phyloP scores from a whole-genome alignment of 2,113 vertebrate species.

The Rhabdomys dilectus region DNA sequence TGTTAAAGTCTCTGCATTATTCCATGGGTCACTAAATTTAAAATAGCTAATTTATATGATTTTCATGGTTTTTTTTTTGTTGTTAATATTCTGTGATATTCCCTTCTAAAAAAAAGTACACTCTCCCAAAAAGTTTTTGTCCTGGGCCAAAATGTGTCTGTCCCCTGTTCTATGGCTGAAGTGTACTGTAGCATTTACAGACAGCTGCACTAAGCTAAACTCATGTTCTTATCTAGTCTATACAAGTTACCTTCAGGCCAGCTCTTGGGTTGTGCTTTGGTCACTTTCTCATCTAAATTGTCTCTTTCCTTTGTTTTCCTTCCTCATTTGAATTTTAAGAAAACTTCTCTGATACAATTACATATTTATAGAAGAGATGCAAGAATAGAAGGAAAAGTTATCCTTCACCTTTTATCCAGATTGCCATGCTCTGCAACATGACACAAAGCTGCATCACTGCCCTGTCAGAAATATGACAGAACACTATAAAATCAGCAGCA shows the following conservation, averaged over 20 bases:
- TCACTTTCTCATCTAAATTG: conserved; percentile 44
- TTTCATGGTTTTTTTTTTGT: conserved; percentile 53
- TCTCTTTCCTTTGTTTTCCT: conserved; percentile 12
- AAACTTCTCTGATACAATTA: conserved; percentile 12
- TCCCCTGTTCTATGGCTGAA: conserved; percentile 48
- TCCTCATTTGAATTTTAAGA: conserved; percentile 37
- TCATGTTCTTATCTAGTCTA: neutral
- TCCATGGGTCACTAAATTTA: conserved; percentile 37
- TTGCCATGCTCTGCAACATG: neutral
- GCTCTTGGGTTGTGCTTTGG: neutral
- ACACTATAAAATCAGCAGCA: conserved; percentile 46
- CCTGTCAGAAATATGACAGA: neutral
- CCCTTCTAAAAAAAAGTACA: neutral
- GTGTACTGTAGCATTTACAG: conserved; percentile 42
- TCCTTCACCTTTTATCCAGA: neutral
- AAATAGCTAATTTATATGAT: conserved; percentile 57
- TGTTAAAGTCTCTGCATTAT: neutral
- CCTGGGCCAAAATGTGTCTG: conserved; percentile 53
- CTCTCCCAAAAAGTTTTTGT: neutral
- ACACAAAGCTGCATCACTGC: conserved; percentile 18
- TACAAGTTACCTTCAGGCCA: conserved; percentile 8
- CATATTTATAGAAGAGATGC: conserved; percentile 38
- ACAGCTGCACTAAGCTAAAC: conserved; percentile 37
- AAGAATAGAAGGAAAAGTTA: conserved; percentile 45
- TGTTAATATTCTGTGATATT: conserved; percentile 51